These are phyloP conservation scores for Eulemur rufifrons DNA, from an alignment of 2,113 vertebrate genomes.

Conservation along the genomic window DNA sequence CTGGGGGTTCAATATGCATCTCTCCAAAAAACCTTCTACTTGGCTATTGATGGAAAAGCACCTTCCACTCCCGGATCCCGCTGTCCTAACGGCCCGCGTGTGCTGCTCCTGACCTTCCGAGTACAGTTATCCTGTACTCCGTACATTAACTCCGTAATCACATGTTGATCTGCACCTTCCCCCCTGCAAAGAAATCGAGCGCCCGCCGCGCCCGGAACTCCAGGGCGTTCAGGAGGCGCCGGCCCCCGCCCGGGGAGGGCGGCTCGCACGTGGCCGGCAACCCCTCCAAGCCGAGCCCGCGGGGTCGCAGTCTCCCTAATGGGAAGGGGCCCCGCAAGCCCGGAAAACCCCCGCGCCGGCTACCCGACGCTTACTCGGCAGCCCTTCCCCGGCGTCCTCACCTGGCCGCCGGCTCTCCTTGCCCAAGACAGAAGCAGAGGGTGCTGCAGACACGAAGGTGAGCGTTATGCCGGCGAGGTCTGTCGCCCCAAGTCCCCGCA, in stretches of 20 bases:
- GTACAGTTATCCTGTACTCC: neutral
- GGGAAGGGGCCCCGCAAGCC: neutral
- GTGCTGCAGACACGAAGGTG: fast-evolving
- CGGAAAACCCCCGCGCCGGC: too few relatives aligned
- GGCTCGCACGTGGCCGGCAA: neutral
- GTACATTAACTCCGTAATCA: neutral
- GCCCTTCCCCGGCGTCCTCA: neutral
- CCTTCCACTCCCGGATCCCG: too few relatives aligned
- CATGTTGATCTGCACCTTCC: neutral
- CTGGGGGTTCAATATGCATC: fast-evolving
- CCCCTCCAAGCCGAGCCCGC: neutral
- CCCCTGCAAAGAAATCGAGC: too few relatives aligned
- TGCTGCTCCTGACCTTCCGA: neutral
- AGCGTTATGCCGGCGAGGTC: fast-evolving
- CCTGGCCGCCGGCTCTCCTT: neutral
- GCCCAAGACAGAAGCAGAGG: neutral
- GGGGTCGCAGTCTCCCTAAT: fast-evolving
- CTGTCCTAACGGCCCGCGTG: fast-evolving
- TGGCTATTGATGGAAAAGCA: neutral
- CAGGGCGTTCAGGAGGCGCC: neutral
- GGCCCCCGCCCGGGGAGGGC: neutral
- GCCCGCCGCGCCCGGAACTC: neutral
- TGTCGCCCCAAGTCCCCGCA: fast-evolving
- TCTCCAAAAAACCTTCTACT: neutral
- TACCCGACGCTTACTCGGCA: neutral